phyloP scores from a whole-genome alignment of 2,888 invertebrate species.

The Aphodius granarius region DNA sequence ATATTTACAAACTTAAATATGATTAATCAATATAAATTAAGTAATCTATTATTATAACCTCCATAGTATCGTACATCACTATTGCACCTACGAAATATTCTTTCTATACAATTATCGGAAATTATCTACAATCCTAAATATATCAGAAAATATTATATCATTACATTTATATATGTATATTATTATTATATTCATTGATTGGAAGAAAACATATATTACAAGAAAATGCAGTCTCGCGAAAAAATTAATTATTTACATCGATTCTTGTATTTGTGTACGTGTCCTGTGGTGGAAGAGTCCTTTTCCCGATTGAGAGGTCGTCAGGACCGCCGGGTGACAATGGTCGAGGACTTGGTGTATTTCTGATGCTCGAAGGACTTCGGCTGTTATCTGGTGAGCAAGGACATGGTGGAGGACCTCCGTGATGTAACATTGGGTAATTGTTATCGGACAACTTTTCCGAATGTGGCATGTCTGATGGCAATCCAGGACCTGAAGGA shows the following conservation, averaged over 20 bases:
- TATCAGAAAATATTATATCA: not conserved
- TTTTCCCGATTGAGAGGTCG: constrained; percentile 46
- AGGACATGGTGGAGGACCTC: constrained; percentile 44
- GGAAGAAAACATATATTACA: not conserved
- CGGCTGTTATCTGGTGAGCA: constrained; percentile 47
- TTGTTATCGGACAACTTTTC: constrained; percentile 36
- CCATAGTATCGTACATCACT: not conserved
- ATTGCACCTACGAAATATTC: not conserved
- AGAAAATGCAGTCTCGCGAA: not conserved
- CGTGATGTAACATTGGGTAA: constrained; percentile 41
- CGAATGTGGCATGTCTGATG: constrained; percentile 28
- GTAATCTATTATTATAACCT: not conserved
- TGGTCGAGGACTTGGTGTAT: constrained; percentile 44
- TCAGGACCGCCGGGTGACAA: constrained; percentile 50
- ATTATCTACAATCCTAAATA: not conserved
- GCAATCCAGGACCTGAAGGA: constrained; percentile 27
- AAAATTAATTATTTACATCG: constrained; percentile 33
- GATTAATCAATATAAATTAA: too few relatives aligned
- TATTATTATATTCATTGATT: not conserved
- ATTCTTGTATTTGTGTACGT: constrained; percentile 29
- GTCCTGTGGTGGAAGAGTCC: constrained; percentile 23
- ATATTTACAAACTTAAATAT: not conserved
- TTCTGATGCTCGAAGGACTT: constrained; percentile 43
- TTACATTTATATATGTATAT: not conserved
- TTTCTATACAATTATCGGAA: not conserved